Evolutionary conservation across 2,113 vertebrate genomes (phyloP).

Genomic region (Seriola dumerili): DNA sequence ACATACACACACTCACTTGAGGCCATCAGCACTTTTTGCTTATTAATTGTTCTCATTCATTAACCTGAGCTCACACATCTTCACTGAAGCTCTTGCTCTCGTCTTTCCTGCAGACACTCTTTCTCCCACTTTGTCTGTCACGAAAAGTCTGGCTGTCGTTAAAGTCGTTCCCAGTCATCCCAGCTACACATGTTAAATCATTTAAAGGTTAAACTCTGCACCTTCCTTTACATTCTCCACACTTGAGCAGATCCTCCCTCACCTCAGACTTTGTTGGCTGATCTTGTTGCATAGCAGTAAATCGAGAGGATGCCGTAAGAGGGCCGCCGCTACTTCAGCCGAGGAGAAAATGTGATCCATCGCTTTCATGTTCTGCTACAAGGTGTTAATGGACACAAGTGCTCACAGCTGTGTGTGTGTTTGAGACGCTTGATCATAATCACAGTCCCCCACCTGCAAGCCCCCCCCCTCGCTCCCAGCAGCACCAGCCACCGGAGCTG

Average conservation of each 20-base stretch:
- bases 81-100: not conserved
- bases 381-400: constrained; percentile 83
- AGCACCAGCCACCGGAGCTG: constrained; percentile 16
- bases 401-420: constrained; percentile 80
- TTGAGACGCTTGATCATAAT: constrained; percentile 78
- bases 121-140: constrained; percentile 29
- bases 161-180: constrained; percentile 35
- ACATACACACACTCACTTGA: constrained; percentile 33
- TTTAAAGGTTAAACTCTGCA: constrained; percentile 55
- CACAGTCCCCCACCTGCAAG: constrained; percentile 23
- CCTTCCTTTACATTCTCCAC: constrained; percentile 69
- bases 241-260: constrained; percentile 58
- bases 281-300: constrained; percentile 73
- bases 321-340: constrained; percentile 41
- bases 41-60: constrained; percentile 10
- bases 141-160: constrained; percentile 47
- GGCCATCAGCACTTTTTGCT: not conserved
- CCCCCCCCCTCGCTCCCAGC: not conserved
- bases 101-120: not conserved
- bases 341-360: constrained; percentile 57
- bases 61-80: not conserved
- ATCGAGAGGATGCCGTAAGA: constrained; percentile 60
- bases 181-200: constrained; percentile 65
- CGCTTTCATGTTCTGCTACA: constrained; percentile 79
- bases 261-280: constrained; percentile 61